A percentile compares a stretch with the other conserved stretches of the same genome.
Conservation (phyloP, 2,888 invertebrate genomes). For the Galerucella pusilla region DNA sequence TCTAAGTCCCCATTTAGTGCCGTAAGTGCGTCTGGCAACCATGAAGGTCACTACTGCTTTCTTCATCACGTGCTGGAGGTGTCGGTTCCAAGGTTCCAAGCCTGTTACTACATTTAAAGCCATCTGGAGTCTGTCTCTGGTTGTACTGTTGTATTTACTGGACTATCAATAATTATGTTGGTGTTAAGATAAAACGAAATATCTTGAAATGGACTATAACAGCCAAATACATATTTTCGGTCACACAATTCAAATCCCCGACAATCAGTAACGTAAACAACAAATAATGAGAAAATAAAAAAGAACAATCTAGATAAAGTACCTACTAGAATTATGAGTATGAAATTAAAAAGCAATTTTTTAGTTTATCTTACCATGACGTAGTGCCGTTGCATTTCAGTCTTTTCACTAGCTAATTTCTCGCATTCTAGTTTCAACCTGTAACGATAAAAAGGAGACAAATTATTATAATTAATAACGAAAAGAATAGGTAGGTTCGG, state of each 20-base stretch:
- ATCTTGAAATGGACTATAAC: background rate
- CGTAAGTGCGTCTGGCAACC: too few relatives aligned
- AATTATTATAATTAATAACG: slow-evolving; percentile 46
- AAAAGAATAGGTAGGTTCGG: background rate
- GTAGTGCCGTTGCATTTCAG: slow-evolving; percentile 89
- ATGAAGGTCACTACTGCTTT: too few relatives aligned
- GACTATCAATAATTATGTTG: too few relatives aligned
- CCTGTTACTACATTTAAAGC: too few relatives aligned
- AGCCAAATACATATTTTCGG: background rate
- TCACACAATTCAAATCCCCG: background rate
- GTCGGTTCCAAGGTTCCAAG: too few relatives aligned
- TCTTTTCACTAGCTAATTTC: slow-evolving; percentile 87
- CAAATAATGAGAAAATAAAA: slow-evolving; percentile 14
- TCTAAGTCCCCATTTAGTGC: too few relatives aligned
- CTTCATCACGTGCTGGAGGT: too few relatives aligned
- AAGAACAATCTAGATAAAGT: background rate
- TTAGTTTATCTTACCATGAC: slow-evolving; percentile 78
- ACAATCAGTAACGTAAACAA: slow-evolving; percentile 2
- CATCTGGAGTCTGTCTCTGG: too few relatives aligned
- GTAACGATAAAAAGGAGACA: slow-evolving; percentile 61
- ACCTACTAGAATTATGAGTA: slow-evolving; percentile 8
- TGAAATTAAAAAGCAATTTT: slow-evolving; percentile 29
- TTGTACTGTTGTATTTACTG: too few relatives aligned
- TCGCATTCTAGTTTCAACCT: slow-evolving; percentile 88
- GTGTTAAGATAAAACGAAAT: too few relatives aligned